Conservation (phyloP, 37 sponge, comb jelly and placozoan species). For the Bolinopsis microptera region DNA sequence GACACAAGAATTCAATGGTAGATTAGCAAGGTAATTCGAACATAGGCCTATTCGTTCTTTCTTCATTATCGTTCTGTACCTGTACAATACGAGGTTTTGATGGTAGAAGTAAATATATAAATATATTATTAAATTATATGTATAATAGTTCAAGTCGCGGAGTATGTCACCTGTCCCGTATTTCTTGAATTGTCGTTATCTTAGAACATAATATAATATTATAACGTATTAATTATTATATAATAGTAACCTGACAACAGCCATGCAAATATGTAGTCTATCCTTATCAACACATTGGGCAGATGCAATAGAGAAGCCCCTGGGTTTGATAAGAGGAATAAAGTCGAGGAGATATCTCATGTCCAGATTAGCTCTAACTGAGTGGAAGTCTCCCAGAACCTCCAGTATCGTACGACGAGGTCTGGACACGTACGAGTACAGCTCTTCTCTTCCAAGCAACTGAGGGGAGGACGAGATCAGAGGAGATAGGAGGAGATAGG, state of each 20-base stretch:
- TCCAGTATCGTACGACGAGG: slow-evolving; percentile 86
- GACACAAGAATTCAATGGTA: neutral
- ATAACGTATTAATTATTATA: no score
- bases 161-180: neutral
- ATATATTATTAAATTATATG: no score
- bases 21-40: slow-evolving; percentile 26
- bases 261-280: slow-evolving; percentile 4
- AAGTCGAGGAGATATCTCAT: slow-evolving; percentile 87
- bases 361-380: slow-evolving; percentile 72
- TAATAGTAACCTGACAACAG: slow-evolving; percentile 54
- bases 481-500: no score
- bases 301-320: slow-evolving; percentile 98
- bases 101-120: no score
- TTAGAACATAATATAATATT: no score
- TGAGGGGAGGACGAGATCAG: neutral
- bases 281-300: slow-evolving; percentile 68
- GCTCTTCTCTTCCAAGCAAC: slow-evolving; percentile 75
- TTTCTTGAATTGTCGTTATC: neutral
- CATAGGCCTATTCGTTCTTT: slow-evolving; percentile 28
- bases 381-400: slow-evolving; percentile 90
- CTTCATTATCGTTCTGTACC: slow-evolving; percentile 28
- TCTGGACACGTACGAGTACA: slow-evolving; percentile 86
- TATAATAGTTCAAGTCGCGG: neutral
- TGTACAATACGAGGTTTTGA: no score
- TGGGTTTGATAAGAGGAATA: slow-evolving; percentile 83